Base-by-base conservation (phyloP, 2,888 invertebrate species). In the Scaptomyza parva region DNA sequence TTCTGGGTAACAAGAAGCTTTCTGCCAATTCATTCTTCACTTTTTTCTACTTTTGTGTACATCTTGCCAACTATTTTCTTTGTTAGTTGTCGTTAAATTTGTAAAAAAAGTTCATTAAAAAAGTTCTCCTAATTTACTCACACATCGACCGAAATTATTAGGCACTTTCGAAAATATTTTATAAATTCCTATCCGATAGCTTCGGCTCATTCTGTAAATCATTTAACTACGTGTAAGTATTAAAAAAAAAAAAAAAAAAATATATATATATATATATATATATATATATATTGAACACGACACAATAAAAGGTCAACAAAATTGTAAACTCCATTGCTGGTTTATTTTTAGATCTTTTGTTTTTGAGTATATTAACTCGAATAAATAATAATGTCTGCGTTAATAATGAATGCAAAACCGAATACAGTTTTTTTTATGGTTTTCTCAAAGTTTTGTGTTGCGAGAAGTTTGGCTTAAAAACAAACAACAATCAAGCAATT, bases 71-170 rank as follows among this genome's bases (percentile, higher is more conserved):
- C 57, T 70, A 69, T 76, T 70, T 65, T 61, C 62, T 70, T 76
- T 57, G 43, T 47, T 74, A 81, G 85, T 85, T 82, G 79, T 77
- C 79, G 68, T 74, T 60, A 78, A 77, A 81, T 74, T 82, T n/a
- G n/a, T n/a, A n/a, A n/a, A n/a, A n/a, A n/a, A n/a, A n/a, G n/a
- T n/a, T n/a, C n/a, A n/a, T n/a, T n/a, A n/a, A n/a, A 39, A 41
- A 35, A 7, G 7, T 9, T 24, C 8, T 5, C 7, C 39, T 12
- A 3, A 5, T 11, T 28, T 11, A 33, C 6, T 26, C 11, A 30
- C n/a, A n/a, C 14, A 33, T 17, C 14, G 1, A n/a, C 7, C 9
- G 7, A 28, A 18, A n/a, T 17, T 39, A 8, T 5, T 3, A n/a
- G 7, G 1, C 14, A 35, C 18, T 37, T 24, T 43, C 24, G 5